Conservation (phyloP, 2,888 invertebrate species). For the Chrysolina americana region DNA sequence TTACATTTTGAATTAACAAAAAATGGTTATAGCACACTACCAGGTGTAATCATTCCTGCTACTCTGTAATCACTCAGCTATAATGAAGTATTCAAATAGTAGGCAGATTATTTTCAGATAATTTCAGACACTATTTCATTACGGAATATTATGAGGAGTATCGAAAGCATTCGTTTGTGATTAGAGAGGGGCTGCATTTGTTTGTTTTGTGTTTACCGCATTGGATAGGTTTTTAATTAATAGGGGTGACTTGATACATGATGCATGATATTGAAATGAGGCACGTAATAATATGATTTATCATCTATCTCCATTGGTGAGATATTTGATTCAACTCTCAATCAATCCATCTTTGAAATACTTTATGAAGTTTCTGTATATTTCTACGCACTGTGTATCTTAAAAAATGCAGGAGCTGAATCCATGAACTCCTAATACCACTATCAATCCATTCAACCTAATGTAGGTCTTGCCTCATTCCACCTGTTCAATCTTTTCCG, state of each 20-base stretch:
- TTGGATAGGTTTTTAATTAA: no score
- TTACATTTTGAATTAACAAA: slow-evolving; percentile 56
- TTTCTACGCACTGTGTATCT: no score
- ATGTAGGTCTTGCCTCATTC: not conserved
- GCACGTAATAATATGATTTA: no score
- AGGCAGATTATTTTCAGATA: not conserved
- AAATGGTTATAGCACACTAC: slow-evolving; percentile 42
- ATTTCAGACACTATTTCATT: not conserved
- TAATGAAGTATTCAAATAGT: slow-evolving; percentile 35
- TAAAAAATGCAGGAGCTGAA: no score
- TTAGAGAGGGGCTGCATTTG: not conserved
- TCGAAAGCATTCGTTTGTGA: not conserved
- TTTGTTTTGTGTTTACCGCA: not conserved
- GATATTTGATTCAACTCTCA: no score
- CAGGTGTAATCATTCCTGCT: slow-evolving; percentile 44
- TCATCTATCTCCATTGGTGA: no score
- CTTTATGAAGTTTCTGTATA: no score
- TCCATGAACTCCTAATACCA: not conserved
- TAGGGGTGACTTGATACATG: no score
- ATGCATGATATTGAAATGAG: no score
- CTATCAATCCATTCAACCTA: not conserved
- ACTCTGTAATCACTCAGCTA: slow-evolving; percentile 40
- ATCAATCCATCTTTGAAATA: no score
- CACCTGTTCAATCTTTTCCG: not conserved
- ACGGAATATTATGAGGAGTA: not conserved